phyloP scores from a whole-genome alignment of 1,140 invertebrate genomes.

The Thalassaphorura encarpata region DNA sequence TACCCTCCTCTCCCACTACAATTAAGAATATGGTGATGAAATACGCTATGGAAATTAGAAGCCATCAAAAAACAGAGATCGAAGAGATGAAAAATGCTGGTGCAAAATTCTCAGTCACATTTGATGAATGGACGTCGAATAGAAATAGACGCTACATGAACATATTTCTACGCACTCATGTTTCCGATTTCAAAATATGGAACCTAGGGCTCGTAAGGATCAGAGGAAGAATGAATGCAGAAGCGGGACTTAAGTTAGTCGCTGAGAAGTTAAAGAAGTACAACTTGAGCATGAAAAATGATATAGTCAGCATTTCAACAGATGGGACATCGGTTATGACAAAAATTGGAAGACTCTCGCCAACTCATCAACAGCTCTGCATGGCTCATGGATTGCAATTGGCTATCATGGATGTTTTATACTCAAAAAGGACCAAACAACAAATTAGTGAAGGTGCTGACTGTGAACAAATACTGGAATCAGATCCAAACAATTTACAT shows the following conservation, averaged over 20 bases:
- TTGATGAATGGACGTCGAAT: slow-evolving; percentile 21
- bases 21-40: slow-evolving; percentile 5
- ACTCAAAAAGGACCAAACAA: not conserved
- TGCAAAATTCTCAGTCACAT: slow-evolving; percentile 4
- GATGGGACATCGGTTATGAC: slow-evolving; percentile 18
- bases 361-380: slow-evolving; percentile 10
- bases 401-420: slow-evolving; percentile 11
- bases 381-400: slow-evolving; percentile 16
- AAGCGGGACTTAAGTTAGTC: slow-evolving; percentile 4
- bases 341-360: slow-evolving; percentile 9
- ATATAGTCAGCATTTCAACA: slow-evolving; percentile 7
- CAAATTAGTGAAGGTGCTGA: slow-evolving; percentile 4
- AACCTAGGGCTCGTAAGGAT: slow-evolving; percentile 11
- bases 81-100: not conserved
- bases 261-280: not conserved
- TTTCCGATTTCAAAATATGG: slow-evolving; percentile 4
- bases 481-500: not conserved
- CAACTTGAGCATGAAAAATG: not conserved
- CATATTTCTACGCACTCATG: not conserved
- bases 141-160: slow-evolving; percentile 14
- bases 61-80: not conserved
- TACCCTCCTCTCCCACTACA: not conserved
- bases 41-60: not conserved
- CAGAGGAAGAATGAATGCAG: not conserved
- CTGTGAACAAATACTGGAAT: not conserved